Conservation (phyloP, 30 jellyfish, hydroid and myxozoan species). For the Aurelia sp. region DNA sequence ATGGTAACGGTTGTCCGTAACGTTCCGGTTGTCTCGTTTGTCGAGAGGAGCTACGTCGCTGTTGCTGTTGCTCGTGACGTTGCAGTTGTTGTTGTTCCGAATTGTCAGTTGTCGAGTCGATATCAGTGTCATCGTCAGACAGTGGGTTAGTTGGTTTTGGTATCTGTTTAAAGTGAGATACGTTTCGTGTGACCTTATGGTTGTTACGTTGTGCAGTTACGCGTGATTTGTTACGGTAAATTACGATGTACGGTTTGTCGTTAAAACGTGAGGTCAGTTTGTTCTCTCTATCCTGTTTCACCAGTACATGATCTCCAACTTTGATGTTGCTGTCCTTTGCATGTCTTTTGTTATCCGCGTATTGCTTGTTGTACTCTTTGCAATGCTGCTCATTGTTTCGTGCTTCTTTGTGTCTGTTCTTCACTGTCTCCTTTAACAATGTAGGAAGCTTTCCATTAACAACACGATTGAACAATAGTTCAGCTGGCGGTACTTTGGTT, state of each 20-base stretch:
- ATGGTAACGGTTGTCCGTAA: conserved; percentile 26
- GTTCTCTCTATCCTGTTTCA: conserved; percentile 24
- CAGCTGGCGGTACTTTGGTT: conserved; percentile 47
- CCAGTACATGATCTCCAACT: conserved; percentile 40
- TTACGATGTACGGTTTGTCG: conserved; percentile 8
- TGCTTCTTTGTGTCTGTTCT: conserved; percentile 22
- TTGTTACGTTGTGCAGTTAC: conserved; percentile 49
- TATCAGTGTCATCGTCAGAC: neutral
- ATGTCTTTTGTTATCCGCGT: conserved; percentile 20
- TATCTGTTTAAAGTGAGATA: conserved; percentile 9
- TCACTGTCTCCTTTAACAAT: neutral
- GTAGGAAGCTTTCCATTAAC: conserved; percentile 18
- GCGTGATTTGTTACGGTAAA: conserved; percentile 8
- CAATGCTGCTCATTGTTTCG: neutral
- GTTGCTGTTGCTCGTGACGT: neutral
- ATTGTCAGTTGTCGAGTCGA: conserved; percentile 3
- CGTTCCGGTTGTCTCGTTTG: conserved; percentile 15
- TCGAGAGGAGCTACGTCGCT: conserved; percentile 21
- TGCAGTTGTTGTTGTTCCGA: neutral
- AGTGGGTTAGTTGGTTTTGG: neutral
- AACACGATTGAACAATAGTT: conserved; percentile 48
- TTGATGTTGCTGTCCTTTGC: conserved; percentile 16
- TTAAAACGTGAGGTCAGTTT: conserved; percentile 17
- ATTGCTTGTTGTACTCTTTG: conserved; percentile 23
- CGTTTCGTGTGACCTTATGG: conserved; percentile 38